Evolutionary conservation across 2,797 vertebrate genomes (phyloP), one percentile per base, ranked within the genome.

Genomic region (Aphelocoma californica): DNA sequence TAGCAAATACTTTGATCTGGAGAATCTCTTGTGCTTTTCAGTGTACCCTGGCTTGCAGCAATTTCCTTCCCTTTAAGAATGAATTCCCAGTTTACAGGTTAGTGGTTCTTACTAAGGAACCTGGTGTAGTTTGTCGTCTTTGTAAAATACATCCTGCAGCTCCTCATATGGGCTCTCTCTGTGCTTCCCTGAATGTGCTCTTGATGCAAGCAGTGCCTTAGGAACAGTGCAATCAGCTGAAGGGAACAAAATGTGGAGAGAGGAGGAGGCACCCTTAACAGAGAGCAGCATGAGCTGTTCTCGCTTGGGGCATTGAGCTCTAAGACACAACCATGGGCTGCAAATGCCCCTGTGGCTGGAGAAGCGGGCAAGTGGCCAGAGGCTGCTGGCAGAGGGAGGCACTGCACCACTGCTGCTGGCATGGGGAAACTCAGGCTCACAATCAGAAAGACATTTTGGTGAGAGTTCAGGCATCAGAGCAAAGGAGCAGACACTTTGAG

Each of bases 301-400:
- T 14, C 36, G 6, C 36, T 14, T 18, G 26, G 32, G 26, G 6
- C 20, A 9, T n/a, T 28, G 53, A 84, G 40, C 65, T 64, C 10
- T 42, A 18, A 61, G n/a, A 31, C 47, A 31, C 12, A 23, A 18
- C 6, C 29, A 7, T 0, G 0, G 15, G 23, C 11, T 56, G 7
- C 10, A 51, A 32, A 19, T 21, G 5, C 4, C 31, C 13, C 61
- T 38, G 38, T 14, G 17, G 21, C 69, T 9, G 6, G 31, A 67
- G 69, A 4, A 47, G n/a, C 21, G 21, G 61, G 29, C 18, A 26
- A 44, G n/a, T 14, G 29, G 32, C 38, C 40, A 31, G 64, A 40
- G 77, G 38, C 44, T 78, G 4, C 18, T 54, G 40, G 58, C 36
- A 58, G 16, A 50, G 28, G 69, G 14, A 57, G 18, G 24, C n/a